Base-by-base conservation (phyloP, 1,140 invertebrate genomes). In the Ooceraea biroi region DNA sequence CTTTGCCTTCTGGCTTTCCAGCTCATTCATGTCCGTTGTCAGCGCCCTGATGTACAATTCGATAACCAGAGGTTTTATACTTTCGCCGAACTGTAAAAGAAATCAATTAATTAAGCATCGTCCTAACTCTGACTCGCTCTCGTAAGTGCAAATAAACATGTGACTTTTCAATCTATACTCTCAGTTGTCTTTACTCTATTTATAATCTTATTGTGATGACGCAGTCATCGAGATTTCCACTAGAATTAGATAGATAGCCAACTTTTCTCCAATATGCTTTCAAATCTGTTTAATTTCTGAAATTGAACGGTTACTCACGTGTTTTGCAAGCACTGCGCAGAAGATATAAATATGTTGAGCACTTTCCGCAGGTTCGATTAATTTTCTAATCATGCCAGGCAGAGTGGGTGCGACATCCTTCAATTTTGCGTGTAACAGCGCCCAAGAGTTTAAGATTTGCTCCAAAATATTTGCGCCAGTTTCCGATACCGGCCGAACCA, bases 21-120 rank as follows among this genome's bases (percentile, higher is more conserved):
- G 90, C 89, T 96, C 96, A 88, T 97, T 97, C 95, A 97, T 96
- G 88, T 97, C 97, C 7, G 96, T 95, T 4, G 96, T 97, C 69
- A 97, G 95, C 0, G 96, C 97, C 74, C 96, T 95, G 27, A 97
- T 96, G 90, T 97, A 97, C 22, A 97, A 90, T 90, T 97, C 96
- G 66, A 97, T 96, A 10, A 96, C 95, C 73, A 97, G 95, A 17
- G 96, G 94, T 86, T 95, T 96, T 91, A 97, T 95, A 46, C 93
- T 94, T 4, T 95, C 93, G 63, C 95, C 95, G 91, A 96, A 96
- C 96, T 96, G 93, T 84, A 89, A 92, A 80, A 72, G 78, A 11
- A 48, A 58, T 30, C 52, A 19, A 73, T 60, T 69, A 36, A 58
- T n/a, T n/a, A n/a, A n/a, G n/a, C n/a, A n/a, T n/a, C n/a, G n/a